Evolutionary conservation across 64 coral and sea anemone genomes (phyloP).

Genomic region (Actinia tenebrosa): DNA sequence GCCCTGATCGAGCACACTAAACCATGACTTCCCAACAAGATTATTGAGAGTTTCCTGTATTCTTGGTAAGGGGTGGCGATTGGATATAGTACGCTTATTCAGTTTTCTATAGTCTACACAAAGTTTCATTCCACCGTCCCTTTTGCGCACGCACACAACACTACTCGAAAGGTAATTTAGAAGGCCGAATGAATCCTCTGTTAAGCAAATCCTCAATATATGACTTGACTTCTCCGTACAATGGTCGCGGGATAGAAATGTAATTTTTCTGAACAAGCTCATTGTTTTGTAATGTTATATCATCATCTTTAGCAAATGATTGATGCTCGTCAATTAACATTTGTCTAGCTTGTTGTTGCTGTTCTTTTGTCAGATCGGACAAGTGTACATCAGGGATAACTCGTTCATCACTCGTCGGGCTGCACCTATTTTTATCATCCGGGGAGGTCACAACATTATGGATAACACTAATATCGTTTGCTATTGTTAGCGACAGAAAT

Average conservation of each 20-base stretch:
- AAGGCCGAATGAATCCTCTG: slow-evolving; percentile 8
- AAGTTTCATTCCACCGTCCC: neutral
- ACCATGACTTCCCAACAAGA: slow-evolving; percentile 23
- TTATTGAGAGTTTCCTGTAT: slow-evolving; percentile 28
- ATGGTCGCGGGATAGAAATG: neutral
- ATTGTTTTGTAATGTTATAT: slow-evolving; percentile 11
- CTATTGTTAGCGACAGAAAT: slow-evolving; percentile 51
- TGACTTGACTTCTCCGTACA: slow-evolving; percentile 26
- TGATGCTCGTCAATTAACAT: slow-evolving; percentile 10
- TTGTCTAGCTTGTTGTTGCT: neutral
- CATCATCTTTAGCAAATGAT: slow-evolving; percentile 40
- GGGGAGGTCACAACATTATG: no score
- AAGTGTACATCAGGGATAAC: no score
- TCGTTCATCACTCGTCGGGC: no score
- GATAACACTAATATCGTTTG: slow-evolving; percentile 37
- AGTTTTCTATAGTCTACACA: slow-evolving; percentile 28
- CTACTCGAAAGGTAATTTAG: slow-evolving; percentile 17
- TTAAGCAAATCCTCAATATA: slow-evolving; percentile 50
- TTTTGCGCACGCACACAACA: slow-evolving; percentile 27
- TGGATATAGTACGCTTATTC: slow-evolving; percentile 9
- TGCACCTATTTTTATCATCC: no score
- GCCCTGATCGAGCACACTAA: slow-evolving; percentile 25
- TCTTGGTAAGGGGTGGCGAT: slow-evolving; percentile 16
- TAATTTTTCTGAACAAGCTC: slow-evolving; percentile 34
- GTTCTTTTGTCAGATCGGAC: neutral